A percentile compares a stretch with the other conserved stretches of the same genome.
These are phyloP conservation scores for Leuciscus idus DNA, from an alignment of 2,113 vertebrate species.

Conservation along the genomic window DNA sequence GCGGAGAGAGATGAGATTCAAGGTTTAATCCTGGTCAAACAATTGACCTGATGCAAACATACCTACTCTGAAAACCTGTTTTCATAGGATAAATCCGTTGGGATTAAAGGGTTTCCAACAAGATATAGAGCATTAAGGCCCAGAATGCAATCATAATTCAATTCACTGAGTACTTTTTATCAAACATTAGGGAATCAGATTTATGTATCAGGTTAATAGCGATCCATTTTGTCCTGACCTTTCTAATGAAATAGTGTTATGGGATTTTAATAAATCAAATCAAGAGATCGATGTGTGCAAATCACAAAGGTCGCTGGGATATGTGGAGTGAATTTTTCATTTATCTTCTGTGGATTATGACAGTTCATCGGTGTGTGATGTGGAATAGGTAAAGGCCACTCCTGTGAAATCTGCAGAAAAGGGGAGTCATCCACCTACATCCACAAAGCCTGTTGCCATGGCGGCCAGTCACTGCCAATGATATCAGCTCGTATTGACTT, in stretches of 20 bases:
- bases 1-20: neutral
- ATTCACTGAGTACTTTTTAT: neutral
- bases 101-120: neutral
- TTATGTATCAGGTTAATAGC: conserved; percentile 16
- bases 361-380: neutral
- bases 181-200: conserved; percentile 26
- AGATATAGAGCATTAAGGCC: neutral
- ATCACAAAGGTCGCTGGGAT: neutral
- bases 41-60: conserved; percentile 18
- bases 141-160: conserved; percentile 28
- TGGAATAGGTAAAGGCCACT: neutral
- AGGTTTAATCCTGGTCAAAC: neutral
- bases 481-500: neutral
- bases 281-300: neutral
- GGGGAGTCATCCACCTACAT: conserved; percentile 25
- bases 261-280: conserved; percentile 12
- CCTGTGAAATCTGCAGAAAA: neutral
- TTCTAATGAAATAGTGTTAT: neutral
- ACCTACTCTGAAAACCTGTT: conserved; percentile 9
- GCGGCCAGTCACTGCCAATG: conserved; percentile 7
- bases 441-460: conserved; percentile 55
- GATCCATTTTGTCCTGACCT: conserved; percentile 9
- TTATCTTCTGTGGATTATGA: neutral
- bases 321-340: neutral
- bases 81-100: neutral